Conservation (phyloP, 2,113 vertebrate species). For the Apodemus speciosus region DNA sequence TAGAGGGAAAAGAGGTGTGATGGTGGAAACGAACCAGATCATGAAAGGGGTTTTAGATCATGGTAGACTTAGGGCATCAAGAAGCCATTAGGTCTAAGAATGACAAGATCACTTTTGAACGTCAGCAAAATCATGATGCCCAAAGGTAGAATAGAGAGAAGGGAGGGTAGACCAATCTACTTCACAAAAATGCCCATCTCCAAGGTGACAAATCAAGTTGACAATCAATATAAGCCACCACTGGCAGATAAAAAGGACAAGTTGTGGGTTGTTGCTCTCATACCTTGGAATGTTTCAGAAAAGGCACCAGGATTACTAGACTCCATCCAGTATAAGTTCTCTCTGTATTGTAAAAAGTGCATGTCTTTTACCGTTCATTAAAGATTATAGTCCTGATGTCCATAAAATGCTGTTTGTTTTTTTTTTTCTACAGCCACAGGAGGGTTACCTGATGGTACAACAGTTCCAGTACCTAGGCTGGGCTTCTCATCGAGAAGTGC, state of each 20-base stretch:
- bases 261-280: not conserved
- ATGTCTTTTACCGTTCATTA: not conserved
- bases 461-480: constrained; percentile 99
- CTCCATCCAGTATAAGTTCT: not conserved
- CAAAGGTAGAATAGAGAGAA: not conserved
- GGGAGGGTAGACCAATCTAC: not conserved
- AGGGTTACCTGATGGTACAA: constrained; percentile 98
- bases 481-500: constrained; percentile 96
- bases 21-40: not conserved
- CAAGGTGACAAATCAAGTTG: not conserved
- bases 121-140: constrained; percentile 27
- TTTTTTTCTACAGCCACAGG: constrained; percentile 91
- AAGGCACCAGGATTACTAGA: not conserved
- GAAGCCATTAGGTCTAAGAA: not conserved
- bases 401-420: not conserved
- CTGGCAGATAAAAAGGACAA: not conserved
- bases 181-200: not conserved
- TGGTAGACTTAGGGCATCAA: not conserved
- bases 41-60: not conserved
- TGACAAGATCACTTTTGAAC: constrained; percentile 42
- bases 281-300: not conserved
- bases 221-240: not conserved
- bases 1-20: not conserved
- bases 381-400: not conserved
- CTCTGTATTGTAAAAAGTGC: not conserved